Evolutionary conservation across 2,797 vertebrate genomes (phyloP), one percentile per base, ranked within the genome.

Genomic region (Gymnocypris eckloni): DNA sequence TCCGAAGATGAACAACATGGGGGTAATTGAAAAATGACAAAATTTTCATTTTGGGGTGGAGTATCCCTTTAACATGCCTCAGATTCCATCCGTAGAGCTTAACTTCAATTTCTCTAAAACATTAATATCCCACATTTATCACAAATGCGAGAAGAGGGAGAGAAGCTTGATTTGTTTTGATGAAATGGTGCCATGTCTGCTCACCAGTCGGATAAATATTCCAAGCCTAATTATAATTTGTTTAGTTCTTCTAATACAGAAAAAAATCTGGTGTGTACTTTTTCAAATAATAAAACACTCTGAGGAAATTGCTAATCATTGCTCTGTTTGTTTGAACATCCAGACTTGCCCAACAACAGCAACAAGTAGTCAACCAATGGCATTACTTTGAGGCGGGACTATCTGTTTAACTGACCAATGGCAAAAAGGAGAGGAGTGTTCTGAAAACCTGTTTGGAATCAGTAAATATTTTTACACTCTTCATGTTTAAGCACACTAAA

Each of bases 61-160:
- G 33, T 33, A 33, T 33, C 33, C 33, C 33, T 33, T 33, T 33
- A 54, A 37, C 4, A 50, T 56, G 50, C 10, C 73, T 37, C 28
- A 56, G 10, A 77, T 39, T 6, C 5, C 1, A 0, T 25, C 22
- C 4, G 8, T 41, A 4, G 7, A 78, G 52, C 12, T 78, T 41
- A n/a, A 59, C n/a, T 28, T 45, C 4, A 43, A 12, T 45, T 64
- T 28, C 39, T 64, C 2, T 79, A 61, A 79, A 61, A 18, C 39
- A 6, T 79, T 45, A 4, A 13, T 56, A 20, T 39, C 18, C 22
- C 50, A 89, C 78, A 54, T 73, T 82, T 79, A 86, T 48, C 33
- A 45, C 71, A 18, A 76, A 61, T 54, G 86, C 76, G 80, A 85
- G 82, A 83, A n/a, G 72, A 73, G 77, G 75, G 43, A 76, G 16